Evolutionary conservation across 2,797 vertebrate genomes (phyloP).

Genomic region (Labroides dimidiatus): DNA sequence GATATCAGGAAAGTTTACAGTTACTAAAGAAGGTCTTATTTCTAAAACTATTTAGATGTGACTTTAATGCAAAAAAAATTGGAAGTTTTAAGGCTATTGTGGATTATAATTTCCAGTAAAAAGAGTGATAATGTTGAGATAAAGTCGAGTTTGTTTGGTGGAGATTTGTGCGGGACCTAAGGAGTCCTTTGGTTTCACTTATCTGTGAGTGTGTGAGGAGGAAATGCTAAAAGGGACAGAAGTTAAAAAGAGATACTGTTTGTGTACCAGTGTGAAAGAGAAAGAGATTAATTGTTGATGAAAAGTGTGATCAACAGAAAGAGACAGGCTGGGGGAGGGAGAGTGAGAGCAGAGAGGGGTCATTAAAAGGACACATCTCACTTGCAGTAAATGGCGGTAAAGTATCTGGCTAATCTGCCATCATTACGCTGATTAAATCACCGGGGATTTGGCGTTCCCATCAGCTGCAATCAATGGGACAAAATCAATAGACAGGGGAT

Average conservation of each 20-base stretch:
- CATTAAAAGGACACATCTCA: slow-evolving; percentile 85
- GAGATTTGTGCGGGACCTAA: slow-evolving; percentile 3
- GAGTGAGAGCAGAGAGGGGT: slow-evolving; percentile 71
- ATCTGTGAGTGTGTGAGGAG: slow-evolving; percentile 14
- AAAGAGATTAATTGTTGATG: slow-evolving; percentile 64
- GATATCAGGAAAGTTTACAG: not conserved
- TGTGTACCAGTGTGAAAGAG: slow-evolving; percentile 59
- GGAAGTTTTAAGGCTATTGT: too few relatives aligned
- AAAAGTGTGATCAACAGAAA: slow-evolving; percentile 57
- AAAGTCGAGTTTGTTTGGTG: slow-evolving; percentile 28
- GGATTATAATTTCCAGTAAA: too few relatives aligned
- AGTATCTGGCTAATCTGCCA: slow-evolving; percentile 85
- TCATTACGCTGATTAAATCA: slow-evolving; percentile 88
- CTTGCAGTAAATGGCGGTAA: slow-evolving; percentile 83
- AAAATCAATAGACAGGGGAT: slow-evolving; percentile 83
- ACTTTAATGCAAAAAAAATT: too few relatives aligned
- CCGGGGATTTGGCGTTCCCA: slow-evolving; percentile 81
- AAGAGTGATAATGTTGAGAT: slow-evolving; percentile 38
- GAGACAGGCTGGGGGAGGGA: slow-evolving; percentile 55
- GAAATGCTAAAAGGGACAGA: not conserved
- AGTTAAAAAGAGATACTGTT: slow-evolving; percentile 21
- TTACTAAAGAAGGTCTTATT: too few relatives aligned
- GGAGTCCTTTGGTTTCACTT: slow-evolving; percentile 50
- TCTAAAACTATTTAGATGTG: not conserved
- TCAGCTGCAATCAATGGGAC: slow-evolving; percentile 85